Evolutionary conservation across 2,113 vertebrate genomes (phyloP), one percentile per base, ranked within the genome.

Genomic region (Delphinus delphis): DNA sequence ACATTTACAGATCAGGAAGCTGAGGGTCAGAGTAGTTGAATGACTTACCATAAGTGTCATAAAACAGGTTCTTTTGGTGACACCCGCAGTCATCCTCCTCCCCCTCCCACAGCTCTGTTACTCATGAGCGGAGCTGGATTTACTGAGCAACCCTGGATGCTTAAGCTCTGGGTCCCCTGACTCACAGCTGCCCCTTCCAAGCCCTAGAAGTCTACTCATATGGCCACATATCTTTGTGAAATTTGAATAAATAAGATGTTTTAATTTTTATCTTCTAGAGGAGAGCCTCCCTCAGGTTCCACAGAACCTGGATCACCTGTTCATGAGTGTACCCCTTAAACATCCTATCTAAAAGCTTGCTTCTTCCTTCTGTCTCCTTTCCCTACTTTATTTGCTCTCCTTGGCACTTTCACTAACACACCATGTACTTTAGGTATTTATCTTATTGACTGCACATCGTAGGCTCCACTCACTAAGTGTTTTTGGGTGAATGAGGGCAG

Each of bases 231-330:
- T 62, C 84, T 92, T 85, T 23, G 10, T 36, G 85, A 74, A 50
- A 88, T 82, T 55, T 80, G 63, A 91, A 95, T 85, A 70, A 68
- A 28, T 55, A 80, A 62, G 33, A 13, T 71, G 68, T 93, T 76
- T 74, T 9, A 18, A 73, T 89, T 44, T 33, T 80, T 36, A 81
- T 47, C 90, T 85, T 77, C 36, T 65, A 88, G 83, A 92, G 58
- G 73, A 53, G 26, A 36, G 5, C 11, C 10, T 6, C 26, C 6
- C 33, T 92, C 26, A 25, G 76, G 44, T 31, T 79, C 93, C 73
- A 33, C 23, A 65, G 91, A 73, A 65, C n/a, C 28, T 21, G 2
- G n/a, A 44, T 20, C 38, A 41, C 23, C 31, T 79, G n/a, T 10
- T 47, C 8, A 3, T 18, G 67, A 50, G 9, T 12, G 10, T 31